phyloP scores from a whole-genome alignment of 1,140 invertebrate genomes.

The Aricia agestis region DNA sequence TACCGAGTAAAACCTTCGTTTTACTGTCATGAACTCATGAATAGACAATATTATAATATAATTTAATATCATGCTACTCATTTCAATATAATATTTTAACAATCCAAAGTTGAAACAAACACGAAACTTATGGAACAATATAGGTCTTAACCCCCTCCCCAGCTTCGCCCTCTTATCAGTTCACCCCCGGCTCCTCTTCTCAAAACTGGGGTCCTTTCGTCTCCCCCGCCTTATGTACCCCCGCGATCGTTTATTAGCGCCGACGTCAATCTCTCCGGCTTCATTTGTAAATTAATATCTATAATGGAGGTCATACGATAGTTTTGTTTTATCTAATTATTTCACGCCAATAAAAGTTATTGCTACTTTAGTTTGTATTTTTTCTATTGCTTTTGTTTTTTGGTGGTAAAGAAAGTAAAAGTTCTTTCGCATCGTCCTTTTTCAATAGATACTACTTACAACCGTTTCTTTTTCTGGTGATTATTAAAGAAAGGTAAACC shows the following conservation, averaged over 20 bases:
- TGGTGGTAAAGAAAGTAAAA: too few relatives aligned
- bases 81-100: background rate
- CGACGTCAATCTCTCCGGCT: conserved; percentile 42
- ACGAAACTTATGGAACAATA: conserved; percentile 35
- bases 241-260: conserved; percentile 44
- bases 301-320: conserved; percentile 11
- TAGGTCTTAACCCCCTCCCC: conserved; percentile 33
- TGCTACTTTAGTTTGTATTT: background rate
- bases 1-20: too few relatives aligned
- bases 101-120: conserved; percentile 16
- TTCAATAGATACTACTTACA: too few relatives aligned
- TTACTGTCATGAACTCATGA: too few relatives aligned
- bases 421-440: too few relatives aligned
- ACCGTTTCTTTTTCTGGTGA: background rate
- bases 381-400: too few relatives aligned
- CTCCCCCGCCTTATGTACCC: conserved; percentile 39
- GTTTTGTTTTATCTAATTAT: conserved; percentile 18
- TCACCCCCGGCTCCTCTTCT: conserved; percentile 40
- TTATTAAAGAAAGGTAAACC: background rate
- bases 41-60: too few relatives aligned
- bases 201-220: conserved; percentile 47
- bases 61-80: background rate
- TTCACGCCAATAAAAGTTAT: background rate
- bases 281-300: conserved; percentile 33
- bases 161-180: conserved; percentile 42